Evolutionary conservation across 2,888 invertebrate species (phyloP).

Genomic region (Trichacis sp.): DNA sequence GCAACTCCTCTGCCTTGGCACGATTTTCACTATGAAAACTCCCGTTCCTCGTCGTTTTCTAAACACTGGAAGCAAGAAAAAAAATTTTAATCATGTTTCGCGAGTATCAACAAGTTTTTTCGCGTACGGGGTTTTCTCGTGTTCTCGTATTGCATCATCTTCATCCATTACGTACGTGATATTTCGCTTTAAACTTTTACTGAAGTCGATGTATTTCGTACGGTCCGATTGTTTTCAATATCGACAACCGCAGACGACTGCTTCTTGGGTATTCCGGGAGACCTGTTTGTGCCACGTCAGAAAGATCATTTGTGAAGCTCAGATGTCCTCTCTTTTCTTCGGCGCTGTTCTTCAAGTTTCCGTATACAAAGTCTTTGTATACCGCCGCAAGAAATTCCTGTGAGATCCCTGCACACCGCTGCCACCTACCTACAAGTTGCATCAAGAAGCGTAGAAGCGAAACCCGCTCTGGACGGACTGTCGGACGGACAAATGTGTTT

Average conservation of each 20-base stretch:
- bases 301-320: conserved; percentile 37
- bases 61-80: too few relatives aligned
- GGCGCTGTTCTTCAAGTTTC: conserved; percentile 17
- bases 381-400: conserved; percentile 31
- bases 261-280: conserved; percentile 24
- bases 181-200: conserved; percentile 23
- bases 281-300: conserved; percentile 21
- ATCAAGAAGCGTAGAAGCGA: conserved; percentile 17
- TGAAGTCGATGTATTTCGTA: conserved; percentile 22
- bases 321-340: conserved; percentile 20
- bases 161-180: conserved; percentile 4
- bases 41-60: too few relatives aligned
- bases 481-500: conserved; percentile 30
- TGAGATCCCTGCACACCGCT: conserved; percentile 12
- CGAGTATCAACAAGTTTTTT: too few relatives aligned
- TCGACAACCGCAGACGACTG: conserved; percentile 16
- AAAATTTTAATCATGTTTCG: too few relatives aligned
- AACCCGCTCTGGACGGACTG: conserved; percentile 23
- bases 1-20: too few relatives aligned
- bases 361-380: conserved; percentile 18
- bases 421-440: conserved; percentile 21
- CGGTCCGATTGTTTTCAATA: conserved; percentile 35
- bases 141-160: background rate
- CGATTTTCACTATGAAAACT: too few relatives aligned
- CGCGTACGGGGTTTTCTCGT: too few relatives aligned